Evolutionary conservation across 1,140 invertebrate species (phyloP), one percentile per base, ranked within the genome.

Genomic region (Mizuhopecten yessoensis): DNA sequence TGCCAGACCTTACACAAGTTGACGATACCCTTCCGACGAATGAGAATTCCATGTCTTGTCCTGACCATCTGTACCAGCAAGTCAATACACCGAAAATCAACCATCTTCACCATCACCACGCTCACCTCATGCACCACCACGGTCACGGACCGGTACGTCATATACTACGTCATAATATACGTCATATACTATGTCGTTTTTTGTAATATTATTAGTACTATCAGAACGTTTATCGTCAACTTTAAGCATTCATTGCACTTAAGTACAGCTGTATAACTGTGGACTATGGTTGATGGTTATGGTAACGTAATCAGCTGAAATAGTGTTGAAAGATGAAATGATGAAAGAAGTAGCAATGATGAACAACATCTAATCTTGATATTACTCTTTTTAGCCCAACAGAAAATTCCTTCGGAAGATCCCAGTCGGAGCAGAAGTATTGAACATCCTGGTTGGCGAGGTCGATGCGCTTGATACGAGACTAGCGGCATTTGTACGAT

Each of bases 371-470:
- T n/a, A n/a, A n/a, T n/a, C n/a, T n/a, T n/a, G n/a, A n/a, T 49
- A 49, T 49, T 49, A 20, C 20, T 17, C 20, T 75, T 17, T 75
- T 75, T 86, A 94, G 93, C 91, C 88, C 42, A 96, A 96, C 88
- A 92, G 94, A 29, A 92, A 95, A 34, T 96, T 96, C 91, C 91
- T 96, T 91, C 92, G 95, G 88, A 99, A 99, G 97, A 99, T 99
- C 95, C 99, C 99, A 29, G 97, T 97, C 0, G 99, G 99, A 42
- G 98, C 99, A 0, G 99, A 99, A 97, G 99, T 99, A 5, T 98
- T 98, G 34, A 99, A 99, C 96, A 99, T 99, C 94, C 97, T 99
- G 33, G 98, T 99, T 7, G 99, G 99, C 10, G 99, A 99, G 97
- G 98, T 99, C 2, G 99, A 99, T 96, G 99, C 99, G 96, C 97